Conservation (phyloP, 2,888 invertebrate species). For the Abscondita cerata region DNA sequence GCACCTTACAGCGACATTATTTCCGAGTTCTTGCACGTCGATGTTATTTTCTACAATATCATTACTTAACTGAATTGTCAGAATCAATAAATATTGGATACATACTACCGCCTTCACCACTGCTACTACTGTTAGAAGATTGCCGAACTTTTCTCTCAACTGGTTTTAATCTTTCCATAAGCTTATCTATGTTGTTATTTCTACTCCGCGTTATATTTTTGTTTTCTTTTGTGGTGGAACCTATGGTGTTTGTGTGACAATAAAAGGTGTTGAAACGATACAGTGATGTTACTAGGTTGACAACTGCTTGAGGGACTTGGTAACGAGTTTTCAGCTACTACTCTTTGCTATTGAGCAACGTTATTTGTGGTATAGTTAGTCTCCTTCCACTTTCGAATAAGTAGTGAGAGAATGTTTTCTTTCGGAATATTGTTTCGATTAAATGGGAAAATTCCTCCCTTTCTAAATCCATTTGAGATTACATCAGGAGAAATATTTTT, state of each 20-base stretch:
- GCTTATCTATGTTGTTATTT: not conserved
- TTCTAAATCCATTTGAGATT: constrained; percentile 8
- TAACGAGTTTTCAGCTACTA: too few relatives aligned
- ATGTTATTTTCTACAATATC: not conserved
- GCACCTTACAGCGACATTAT: not conserved
- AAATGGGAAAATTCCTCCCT: constrained; percentile 1
- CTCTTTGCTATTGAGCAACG: too few relatives aligned
- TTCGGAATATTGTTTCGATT: not conserved
- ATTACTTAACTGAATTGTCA: constrained; percentile 7
- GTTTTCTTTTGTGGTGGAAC: too few relatives aligned
- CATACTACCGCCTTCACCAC: constrained; percentile 4
- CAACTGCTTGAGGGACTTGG: too few relatives aligned
- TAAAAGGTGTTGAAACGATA: too few relatives aligned
- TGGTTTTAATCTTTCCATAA: not conserved
- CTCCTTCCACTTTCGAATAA: too few relatives aligned
- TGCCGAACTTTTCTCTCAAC: not conserved
- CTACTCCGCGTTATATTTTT: too few relatives aligned
- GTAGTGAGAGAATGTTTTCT: too few relatives aligned
- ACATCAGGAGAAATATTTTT: not conserved
- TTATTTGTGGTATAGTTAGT: too few relatives aligned
- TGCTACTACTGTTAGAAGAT: constrained; percentile 6
- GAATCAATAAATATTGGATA: constrained; percentile 10
- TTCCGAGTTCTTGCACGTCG: constrained; percentile 4
- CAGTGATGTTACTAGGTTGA: too few relatives aligned
- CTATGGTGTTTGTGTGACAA: too few relatives aligned